phyloP scores from a whole-genome alignment of 2,888 invertebrate genomes.

The Drosophila greeni region DNA sequence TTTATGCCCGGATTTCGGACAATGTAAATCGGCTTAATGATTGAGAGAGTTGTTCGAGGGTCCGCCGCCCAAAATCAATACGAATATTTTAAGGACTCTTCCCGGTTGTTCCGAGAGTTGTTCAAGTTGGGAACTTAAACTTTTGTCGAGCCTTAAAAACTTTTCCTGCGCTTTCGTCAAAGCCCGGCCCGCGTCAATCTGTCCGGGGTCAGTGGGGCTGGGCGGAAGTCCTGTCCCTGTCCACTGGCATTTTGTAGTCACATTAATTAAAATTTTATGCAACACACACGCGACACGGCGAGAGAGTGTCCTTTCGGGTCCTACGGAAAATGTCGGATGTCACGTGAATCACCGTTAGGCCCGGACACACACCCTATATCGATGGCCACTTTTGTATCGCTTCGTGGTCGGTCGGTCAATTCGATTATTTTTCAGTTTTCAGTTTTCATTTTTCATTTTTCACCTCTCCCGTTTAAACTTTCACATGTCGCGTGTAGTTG shows the following conservation, averaged over 20 bases:
- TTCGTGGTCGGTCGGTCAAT: slow-evolving; percentile 61
- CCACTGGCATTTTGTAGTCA: slow-evolving; percentile 57
- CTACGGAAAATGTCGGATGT: slow-evolving; percentile 43
- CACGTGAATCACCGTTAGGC: slow-evolving; percentile 46
- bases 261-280: slow-evolving; percentile 72
- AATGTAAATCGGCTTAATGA: slow-evolving; percentile 37
- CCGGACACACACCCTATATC: slow-evolving; percentile 14
- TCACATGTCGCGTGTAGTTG: slow-evolving; percentile 60
- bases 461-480: slow-evolving; percentile 72
- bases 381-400: slow-evolving; percentile 47
- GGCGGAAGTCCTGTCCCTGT: background rate
- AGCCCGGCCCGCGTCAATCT: slow-evolving; percentile 12
- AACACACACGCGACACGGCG: slow-evolving; percentile 55
- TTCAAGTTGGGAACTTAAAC: slow-evolving; percentile 5
- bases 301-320: slow-evolving; percentile 14
- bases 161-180: slow-evolving; percentile 25
- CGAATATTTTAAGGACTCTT: slow-evolving; percentile 6
- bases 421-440: slow-evolving; percentile 63
- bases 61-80: slow-evolving; percentile 22
- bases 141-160: slow-evolving; percentile 9
- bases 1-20: slow-evolving; percentile 23
- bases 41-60: slow-evolving; percentile 21
- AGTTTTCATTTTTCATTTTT: slow-evolving; percentile 57
- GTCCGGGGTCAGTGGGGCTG: slow-evolving; percentile 3
- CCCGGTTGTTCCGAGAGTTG: background rate